Evolutionary conservation across 1,140 invertebrate species (phyloP).

Genomic region (Subanguina moxae): DNA sequence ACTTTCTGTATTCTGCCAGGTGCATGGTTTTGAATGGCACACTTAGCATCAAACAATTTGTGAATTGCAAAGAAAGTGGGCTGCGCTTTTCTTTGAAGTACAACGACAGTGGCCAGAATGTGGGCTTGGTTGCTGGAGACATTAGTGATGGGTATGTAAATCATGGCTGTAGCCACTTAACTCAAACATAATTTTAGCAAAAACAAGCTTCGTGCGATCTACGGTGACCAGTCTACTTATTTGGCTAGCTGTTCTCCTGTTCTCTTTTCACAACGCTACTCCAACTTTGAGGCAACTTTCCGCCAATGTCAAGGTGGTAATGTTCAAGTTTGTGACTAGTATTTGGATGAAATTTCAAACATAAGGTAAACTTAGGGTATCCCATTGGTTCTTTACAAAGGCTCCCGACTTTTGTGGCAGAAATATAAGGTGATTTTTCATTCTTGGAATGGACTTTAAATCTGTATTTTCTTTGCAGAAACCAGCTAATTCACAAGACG

Average conservation of each 20-base stretch:
- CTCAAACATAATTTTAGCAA: conserved; percentile 17
- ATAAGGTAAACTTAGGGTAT: neutral
- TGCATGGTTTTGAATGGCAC: neutral
- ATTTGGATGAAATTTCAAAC: too few relatives aligned
- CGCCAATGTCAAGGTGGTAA: too few relatives aligned
- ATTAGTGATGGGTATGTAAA: neutral
- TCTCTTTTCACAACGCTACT: neutral
- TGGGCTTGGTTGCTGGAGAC: neutral
- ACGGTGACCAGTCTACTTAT: conserved; percentile 8
- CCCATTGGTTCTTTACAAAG: neutral
- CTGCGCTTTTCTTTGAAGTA: neutral
- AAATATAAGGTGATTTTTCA: too few relatives aligned
- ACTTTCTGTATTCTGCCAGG: neutral
- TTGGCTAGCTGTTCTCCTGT: conserved; percentile 7
- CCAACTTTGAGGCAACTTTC: too few relatives aligned
- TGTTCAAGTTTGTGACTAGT: too few relatives aligned
- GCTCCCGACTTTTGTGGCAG: neutral
- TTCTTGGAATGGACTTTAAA: too few relatives aligned
- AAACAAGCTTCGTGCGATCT: conserved; percentile 12
- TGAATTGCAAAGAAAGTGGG: neutral
- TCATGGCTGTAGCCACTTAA: neutral
- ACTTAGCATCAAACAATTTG: neutral
- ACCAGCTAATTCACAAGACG: neutral
- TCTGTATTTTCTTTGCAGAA: too few relatives aligned
- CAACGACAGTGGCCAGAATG: neutral